Conservation (phyloP, 2,797 vertebrate genomes). For the Aldrovandia affinis region DNA sequence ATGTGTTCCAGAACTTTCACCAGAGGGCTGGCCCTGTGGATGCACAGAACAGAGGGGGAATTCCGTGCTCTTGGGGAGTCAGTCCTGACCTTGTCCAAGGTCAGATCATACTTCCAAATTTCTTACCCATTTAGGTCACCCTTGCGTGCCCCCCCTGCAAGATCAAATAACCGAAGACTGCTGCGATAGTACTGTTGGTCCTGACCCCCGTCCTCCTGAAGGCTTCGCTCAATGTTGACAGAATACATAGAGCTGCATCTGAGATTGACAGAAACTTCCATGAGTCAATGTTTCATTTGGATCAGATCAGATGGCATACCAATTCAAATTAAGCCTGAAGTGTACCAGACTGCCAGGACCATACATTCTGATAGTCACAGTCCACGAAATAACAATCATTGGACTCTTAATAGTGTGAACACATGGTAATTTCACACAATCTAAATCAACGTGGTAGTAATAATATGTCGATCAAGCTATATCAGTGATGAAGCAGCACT, state of each 20-base stretch:
- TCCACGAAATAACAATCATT: neutral
- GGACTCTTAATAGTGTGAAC: neutral
- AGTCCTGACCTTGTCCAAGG: neutral
- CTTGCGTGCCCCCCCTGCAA: constrained; percentile 68
- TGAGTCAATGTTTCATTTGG: neutral
- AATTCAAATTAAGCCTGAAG: neutral
- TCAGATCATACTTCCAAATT: neutral
- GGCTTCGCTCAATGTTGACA: constrained; percentile 69
- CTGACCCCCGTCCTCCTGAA: constrained; percentile 37
- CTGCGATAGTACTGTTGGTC: constrained; percentile 57
- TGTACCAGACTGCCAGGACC: neutral
- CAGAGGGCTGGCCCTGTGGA: constrained; percentile 63
- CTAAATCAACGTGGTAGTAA: neutral
- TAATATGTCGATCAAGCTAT: too few species aligned
- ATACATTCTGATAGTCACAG: neutral
- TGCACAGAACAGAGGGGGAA: neutral
- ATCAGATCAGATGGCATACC: neutral
- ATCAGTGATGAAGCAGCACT: constrained; percentile 15
- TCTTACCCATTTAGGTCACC: constrained; percentile 70
- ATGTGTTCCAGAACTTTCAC: constrained; percentile 57
- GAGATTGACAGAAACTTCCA: constrained; percentile 23
- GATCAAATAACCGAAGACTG: constrained; percentile 66
- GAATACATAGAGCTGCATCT: constrained; percentile 76
- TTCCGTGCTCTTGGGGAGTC: neutral
- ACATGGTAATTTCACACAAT: neutral